Conservation (phyloP, 2,113 vertebrate species). For the Rostratula benghalensis region DNA sequence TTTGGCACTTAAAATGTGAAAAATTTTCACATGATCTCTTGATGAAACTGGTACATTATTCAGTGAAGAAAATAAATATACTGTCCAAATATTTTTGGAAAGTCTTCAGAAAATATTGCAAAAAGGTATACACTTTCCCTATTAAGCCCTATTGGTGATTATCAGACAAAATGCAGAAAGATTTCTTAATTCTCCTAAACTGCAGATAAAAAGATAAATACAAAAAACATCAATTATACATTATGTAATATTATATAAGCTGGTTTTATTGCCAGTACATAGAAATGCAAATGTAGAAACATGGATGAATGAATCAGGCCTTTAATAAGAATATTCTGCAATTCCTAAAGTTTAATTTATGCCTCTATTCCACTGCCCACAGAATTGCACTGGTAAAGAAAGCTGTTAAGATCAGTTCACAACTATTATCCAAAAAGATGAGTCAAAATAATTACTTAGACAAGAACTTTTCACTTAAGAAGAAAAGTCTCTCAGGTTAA, state of each 20-base stretch:
- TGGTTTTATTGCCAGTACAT: neutral
- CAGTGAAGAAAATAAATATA: neutral
- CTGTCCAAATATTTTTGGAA: neutral
- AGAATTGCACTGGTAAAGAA: neutral
- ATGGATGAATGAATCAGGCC: neutral
- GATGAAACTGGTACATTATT: neutral
- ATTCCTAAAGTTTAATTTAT: neutral
- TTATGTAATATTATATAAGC: neutral
- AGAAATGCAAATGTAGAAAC: neutral
- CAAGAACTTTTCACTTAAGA: neutral
- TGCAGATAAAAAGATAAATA: neutral
- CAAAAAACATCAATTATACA: neutral
- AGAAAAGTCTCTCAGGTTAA: neutral
- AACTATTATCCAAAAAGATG: neutral
- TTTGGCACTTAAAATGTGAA: neutral
- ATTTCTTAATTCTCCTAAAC: neutral
- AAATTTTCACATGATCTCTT: neutral
- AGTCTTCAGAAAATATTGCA: neutral
- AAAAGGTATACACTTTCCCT: neutral
- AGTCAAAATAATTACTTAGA: neutral
- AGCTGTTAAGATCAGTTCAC: neutral
- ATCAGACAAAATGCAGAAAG: neutral
- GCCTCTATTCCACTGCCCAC: neutral
- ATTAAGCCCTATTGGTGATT: neutral
- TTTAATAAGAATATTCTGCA: neutral